These are phyloP conservation scores for Gallirallus australis DNA, from an alignment of 2,797 vertebrate genomes.

Conservation along the genomic window DNA sequence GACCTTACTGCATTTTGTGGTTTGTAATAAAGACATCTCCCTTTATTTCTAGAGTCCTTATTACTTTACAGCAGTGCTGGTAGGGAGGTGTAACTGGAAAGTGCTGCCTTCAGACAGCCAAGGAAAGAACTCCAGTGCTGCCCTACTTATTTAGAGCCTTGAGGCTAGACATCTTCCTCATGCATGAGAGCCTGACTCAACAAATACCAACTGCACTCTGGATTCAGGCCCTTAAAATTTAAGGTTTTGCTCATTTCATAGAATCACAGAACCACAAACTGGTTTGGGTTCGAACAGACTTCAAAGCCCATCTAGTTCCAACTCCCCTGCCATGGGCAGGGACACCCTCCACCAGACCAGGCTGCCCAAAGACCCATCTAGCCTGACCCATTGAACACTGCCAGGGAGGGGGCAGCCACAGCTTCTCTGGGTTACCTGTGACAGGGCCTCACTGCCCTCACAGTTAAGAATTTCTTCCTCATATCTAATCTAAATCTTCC, in stretches of 20 bases:
- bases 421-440: too few relatives aligned
- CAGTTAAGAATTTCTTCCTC: too few relatives aligned
- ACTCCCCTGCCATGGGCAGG: too few relatives aligned
- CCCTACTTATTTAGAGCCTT: not conserved
- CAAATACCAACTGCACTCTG: not conserved
- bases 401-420: too few relatives aligned
- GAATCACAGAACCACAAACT: too few relatives aligned
- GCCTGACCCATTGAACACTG: too few relatives aligned
- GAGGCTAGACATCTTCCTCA: not conserved
- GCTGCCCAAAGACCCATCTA: too few relatives aligned
- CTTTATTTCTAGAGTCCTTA: not conserved
- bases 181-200: accelerated
- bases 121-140: not conserved
- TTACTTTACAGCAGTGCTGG: not conserved
- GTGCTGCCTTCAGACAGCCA: not conserved
- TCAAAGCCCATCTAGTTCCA: too few relatives aligned
- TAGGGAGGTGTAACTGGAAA: not conserved
- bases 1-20: not conserved
- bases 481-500: too few relatives aligned
- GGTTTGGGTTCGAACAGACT: too few relatives aligned
- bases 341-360: too few relatives aligned
- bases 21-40: not conserved
- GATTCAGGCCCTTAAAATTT: not conserved
- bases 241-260: not conserved
- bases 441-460: too few relatives aligned